phyloP scores from a whole-genome alignment of 2,113 vertebrate genomes.

The Pelmatolapia mariae region DNA sequence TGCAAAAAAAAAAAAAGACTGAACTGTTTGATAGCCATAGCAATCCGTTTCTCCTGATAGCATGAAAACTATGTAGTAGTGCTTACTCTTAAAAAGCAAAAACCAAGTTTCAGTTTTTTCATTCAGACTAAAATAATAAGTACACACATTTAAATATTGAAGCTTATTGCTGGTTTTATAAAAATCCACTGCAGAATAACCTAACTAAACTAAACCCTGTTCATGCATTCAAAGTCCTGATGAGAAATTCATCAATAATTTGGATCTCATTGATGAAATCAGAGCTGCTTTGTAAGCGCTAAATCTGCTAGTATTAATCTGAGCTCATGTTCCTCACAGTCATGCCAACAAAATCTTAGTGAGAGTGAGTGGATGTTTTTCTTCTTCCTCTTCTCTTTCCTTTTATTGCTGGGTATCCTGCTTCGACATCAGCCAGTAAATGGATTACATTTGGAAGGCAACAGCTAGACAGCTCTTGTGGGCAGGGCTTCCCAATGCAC shows the following conservation, averaged over 20 bases:
- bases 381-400: neutral
- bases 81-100: neutral
- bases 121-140: neutral
- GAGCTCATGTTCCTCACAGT: neutral
- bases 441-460: slow-evolving; percentile 11
- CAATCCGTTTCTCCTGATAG: neutral
- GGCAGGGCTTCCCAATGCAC: slow-evolving; percentile 6
- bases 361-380: neutral
- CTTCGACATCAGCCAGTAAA: slow-evolving; percentile 12
- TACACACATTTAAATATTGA: neutral
- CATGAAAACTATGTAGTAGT: neutral
- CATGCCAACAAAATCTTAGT: neutral
- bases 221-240: neutral
- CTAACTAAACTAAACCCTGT: neutral
- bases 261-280: neutral
- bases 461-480: slow-evolving; percentile 8
- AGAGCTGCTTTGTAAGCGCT: neutral
- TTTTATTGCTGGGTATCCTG: neutral
- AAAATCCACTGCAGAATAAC: neutral
- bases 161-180: neutral
- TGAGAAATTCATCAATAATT: neutral
- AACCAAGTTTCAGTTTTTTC: neutral
- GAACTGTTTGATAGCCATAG: neutral
- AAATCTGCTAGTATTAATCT: neutral
- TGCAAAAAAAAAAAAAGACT: neutral